A percentile compares a stretch with the other conserved stretches of the same genome.
phyloP scores from a whole-genome alignment of 2,888 invertebrate species.

The Unio pictorum region DNA sequence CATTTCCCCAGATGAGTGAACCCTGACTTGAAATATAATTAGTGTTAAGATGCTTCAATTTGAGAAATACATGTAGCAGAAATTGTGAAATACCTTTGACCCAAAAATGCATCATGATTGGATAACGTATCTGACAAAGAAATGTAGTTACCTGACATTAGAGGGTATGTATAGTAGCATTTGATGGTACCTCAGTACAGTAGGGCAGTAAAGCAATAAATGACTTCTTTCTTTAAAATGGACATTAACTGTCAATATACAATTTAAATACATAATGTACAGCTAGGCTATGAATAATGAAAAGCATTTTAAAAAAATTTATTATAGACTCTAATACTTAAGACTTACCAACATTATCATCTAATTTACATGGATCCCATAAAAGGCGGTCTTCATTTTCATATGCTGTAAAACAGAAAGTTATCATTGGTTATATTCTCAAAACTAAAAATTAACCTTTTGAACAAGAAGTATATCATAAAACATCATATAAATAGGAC shows the following conservation, averaged over 20 bases:
- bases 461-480: no score
- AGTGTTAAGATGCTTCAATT: no score
- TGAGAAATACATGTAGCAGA: not conserved
- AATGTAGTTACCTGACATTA: no score
- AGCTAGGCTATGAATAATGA: not conserved
- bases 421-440: not conserved
- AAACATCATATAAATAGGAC: no score
- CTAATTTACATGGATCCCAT: conserved; percentile 89
- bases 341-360: conserved; percentile 63
- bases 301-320: not conserved
- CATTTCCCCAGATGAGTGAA: no score
- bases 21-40: no score
- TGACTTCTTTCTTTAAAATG: conserved; percentile 1
- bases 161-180: no score
- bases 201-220: not conserved
- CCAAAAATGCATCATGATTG: no score
- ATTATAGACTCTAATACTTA: not conserved
- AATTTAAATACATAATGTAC: not conserved
- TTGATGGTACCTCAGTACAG: not conserved
- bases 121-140: no score
- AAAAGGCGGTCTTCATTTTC: conserved; percentile 91
- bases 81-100: no score
- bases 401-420: conserved; percentile 53
- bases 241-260: not conserved
- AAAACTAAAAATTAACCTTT: no score